Evolutionary conservation across 2,888 invertebrate species (phyloP), one percentile per base, ranked within the genome.

Genomic region (Cephus nigrinus): DNA sequence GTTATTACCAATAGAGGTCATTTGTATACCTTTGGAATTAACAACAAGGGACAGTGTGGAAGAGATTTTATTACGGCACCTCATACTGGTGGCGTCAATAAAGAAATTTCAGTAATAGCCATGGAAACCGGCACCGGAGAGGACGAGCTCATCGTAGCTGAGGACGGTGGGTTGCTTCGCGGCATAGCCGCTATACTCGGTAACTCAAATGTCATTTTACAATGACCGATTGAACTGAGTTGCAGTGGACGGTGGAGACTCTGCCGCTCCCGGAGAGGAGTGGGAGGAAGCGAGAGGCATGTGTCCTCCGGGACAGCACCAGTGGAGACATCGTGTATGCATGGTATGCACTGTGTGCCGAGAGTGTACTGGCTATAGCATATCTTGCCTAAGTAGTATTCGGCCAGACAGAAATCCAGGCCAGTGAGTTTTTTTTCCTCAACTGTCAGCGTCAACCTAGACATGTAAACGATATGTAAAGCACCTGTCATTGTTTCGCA

Each of bases 1-100:
- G 97, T 95, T 0, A 93, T 99, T 15, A 97, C 96, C 23, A 95
- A 94, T 84, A 96, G 96, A 88, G 99, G 99, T 0, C 95, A 96
- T 85, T 95, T 99, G 4, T 98, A 96, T 90, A 98, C 99, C 0
- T 98, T 99, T 92, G 99, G 99, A 9, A 96, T 99, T 81, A 99
- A 99, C 92, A 99, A 99, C 91, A 98, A 98, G 91, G 98, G 98
- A 1, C 99, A 99, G 90, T 99, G 99, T 92, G 99, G 99, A 5
- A 93, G 98, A 82, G 97, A 97, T 85, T 97, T 96, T 87, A 90
- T 92, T n/a, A 90, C 92, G n/a, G 93, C 93, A 82, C 92, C 93
- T 30, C 87, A 89, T 80, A 86, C 92, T 30, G 40, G 5, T 40
- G 40, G 40, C 40, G 85, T 90, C 55, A 93, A 92, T 88, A 93